Base-by-base conservation (phyloP, 2,113 vertebrate genomes). In the Pimephales promelas region DNA sequence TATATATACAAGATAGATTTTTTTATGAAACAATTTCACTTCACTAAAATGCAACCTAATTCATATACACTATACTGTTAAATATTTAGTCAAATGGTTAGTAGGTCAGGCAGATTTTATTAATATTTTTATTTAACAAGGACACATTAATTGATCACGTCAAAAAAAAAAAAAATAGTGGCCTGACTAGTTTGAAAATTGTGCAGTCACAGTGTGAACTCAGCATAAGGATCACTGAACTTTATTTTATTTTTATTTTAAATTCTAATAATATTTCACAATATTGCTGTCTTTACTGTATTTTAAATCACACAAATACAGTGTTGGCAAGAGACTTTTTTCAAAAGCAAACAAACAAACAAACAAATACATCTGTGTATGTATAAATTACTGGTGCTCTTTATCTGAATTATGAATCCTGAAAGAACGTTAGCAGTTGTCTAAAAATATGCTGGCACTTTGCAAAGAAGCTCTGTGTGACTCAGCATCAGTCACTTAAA, bases 391-490 rank as follows among this genome's bases (percentile, higher is more conserved):
- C 20, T 24, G 13, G 73, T 34, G 28, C 11, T 0, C 57, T 2
- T 34, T 11, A 43, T 43, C n/a, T 78, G 9, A 61, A 26, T 61
- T 43, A 78, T 43, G 24, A 3, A 78, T 78, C 56, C 36, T 78
- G 76, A 40, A 78, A 78, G 54, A 2, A 14, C 9, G 52, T 57
- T 24, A 57, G 75, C 56, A 26, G 76, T 24, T 78, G 56, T 78
- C 56, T 62, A 61, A 45, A 78, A 61, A 78, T 78, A 78, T 78
- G 56, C 36, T 40, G 34, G 34, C 9, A 36, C 56, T 28, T 61
- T 45, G 56, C n/a, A 78, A 18, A 26, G 56, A 59, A 62, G 56
- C 76, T 78, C n/a, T 61, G 56, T 3, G 56, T 78, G 56, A 78
- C 75, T 78, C 75, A 61, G 75, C 75, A 77, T 40, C n/a, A 24